Base-by-base conservation (phyloP, 2,888 invertebrate genomes). In the Pedicia rivosa region DNA sequence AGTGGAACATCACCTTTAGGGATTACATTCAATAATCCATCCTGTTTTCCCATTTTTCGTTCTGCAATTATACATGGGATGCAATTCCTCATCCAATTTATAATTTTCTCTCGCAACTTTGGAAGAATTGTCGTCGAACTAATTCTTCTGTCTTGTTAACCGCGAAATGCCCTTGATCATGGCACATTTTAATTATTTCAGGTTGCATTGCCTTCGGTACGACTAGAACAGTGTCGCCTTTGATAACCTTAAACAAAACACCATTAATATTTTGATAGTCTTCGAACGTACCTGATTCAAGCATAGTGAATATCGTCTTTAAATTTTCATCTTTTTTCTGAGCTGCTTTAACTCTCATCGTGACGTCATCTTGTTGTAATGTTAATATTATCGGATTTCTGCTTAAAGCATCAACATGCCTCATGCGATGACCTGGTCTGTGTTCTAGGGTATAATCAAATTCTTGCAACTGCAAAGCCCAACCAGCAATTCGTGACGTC, bases 91-190 rank as follows among this genome's bases (percentile, higher is more conserved):
- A 35, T 20, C 20, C 2, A 25, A 1, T 7, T 26, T 24, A 39
- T 22, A 8, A 34, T 25, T 19, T 30, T 31, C 24, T 42, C 36
- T 26, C 29, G 30, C 25, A 48, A 17, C 12, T 45, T 16, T 2
- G 31, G 25, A 43, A 50, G 36, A 48, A 52, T 8, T 52, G 46
- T 29, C 42, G 40, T 5, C 26, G 40, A 5, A 53, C 30, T 13
- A 50, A 4, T 20, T 48, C 45, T 28, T 36, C 42, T 7, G 38
- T 51, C 30, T 50, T 54, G 16, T 36, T 46, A 16, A 39, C 44
- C 1, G 42, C 44, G 44, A 54, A 55, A 45, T 57, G 55, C 17
- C 57, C 55, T 14, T 41, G 42, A 27, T 51, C 51, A 42, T 58
- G 57, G 1, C 44, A 43, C 24, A 32, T 47, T 30, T 43, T 44